Percentiles rank a stretch among this genome's conserved stretches.
Conservation (phyloP, 2,113 vertebrate genomes). For the Cheilinus undulatus region DNA sequence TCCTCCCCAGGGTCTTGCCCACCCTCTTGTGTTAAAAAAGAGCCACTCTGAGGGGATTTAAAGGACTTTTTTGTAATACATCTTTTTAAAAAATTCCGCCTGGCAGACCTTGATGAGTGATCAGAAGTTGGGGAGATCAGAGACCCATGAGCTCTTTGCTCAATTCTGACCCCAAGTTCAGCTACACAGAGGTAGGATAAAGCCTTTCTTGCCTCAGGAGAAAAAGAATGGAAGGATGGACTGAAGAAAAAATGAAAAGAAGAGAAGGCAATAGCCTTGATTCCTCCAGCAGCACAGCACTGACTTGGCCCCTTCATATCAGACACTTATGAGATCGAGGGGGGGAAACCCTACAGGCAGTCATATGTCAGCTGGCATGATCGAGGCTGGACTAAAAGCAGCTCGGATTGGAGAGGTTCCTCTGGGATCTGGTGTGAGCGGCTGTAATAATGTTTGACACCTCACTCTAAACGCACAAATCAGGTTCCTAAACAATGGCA, state of each 20-base stretch:
- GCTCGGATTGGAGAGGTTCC: conserved; percentile 26
- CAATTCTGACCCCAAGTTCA: conserved; percentile 66
- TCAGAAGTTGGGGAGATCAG: conserved; percentile 67
- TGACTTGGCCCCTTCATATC: conserved; percentile 54
- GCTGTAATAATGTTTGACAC: conserved; percentile 47
- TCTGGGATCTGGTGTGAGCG: conserved; percentile 20
- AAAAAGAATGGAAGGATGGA: conserved; percentile 37
- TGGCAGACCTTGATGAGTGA: conserved; percentile 68
- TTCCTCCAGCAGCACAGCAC: conserved; percentile 45
- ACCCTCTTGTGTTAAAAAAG: conserved; percentile 14
- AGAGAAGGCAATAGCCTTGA: conserved; percentile 52
- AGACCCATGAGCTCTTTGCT: conserved; percentile 44
- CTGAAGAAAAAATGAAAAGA: conserved; percentile 32
- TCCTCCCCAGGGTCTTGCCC: conserved; percentile 21
- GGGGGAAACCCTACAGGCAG: conserved; percentile 44
- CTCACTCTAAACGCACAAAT: conserved; percentile 32
- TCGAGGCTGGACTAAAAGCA: conserved; percentile 49
- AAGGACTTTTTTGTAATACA: conserved; percentile 56
- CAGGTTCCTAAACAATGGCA: conserved; percentile 31
- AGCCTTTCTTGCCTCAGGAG: conserved; percentile 58
- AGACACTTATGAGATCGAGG: conserved; percentile 49
- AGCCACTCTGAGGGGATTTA: conserved; percentile 24
- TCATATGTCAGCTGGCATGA: conserved; percentile 39
- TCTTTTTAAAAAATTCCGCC: conserved; percentile 28
- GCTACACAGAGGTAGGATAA: conserved; percentile 56